A percentile compares a stretch with the other conserved stretches of the same genome.
These are phyloP conservation scores for Operophtera brumata DNA, from an alignment of 2,888 invertebrate genomes.

Conservation along the genomic window DNA sequence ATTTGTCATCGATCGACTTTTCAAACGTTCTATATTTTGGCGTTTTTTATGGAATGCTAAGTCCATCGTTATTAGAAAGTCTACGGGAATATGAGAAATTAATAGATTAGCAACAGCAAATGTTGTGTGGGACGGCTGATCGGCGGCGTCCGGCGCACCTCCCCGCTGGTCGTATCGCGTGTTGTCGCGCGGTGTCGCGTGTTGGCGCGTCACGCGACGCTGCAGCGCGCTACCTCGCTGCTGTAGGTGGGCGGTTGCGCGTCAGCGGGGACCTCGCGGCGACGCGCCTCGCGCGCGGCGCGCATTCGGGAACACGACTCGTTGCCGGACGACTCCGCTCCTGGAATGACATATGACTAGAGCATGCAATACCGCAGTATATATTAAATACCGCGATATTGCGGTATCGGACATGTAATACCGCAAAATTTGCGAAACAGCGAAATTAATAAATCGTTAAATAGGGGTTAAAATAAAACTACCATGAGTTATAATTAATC, in stretches of 20 bases:
- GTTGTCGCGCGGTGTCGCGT: constrained; percentile 32
- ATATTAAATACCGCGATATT: no score
- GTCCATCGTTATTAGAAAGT: no score
- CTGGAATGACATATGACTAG: constrained; percentile 44
- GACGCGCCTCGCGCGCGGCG: constrained; percentile 68
- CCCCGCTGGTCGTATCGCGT: constrained; percentile 28
- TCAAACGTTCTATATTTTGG: no score
- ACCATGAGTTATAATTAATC: no score
- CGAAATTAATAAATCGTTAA: no score
- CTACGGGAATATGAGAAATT: neutral
- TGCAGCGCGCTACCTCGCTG: constrained; percentile 76
- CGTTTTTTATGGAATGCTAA: no score
- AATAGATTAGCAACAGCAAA: constrained; percentile 2
- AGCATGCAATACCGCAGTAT: no score
- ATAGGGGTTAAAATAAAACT: no score
- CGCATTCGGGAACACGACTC: constrained; percentile 75
- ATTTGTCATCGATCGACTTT: no score
- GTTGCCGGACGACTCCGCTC: constrained; percentile 67
- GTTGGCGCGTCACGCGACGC: constrained; percentile 50
- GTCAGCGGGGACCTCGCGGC: constrained; percentile 70
- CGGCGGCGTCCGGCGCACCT: constrained; percentile 44
- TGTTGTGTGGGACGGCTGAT: constrained; percentile 20
- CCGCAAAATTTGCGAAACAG: no score
- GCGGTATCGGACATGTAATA: no score
- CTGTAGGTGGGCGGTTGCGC: constrained; percentile 69